Evolutionary conservation across 2,888 invertebrate species (phyloP).

Genomic region (Yponomeuta sedellus): DNA sequence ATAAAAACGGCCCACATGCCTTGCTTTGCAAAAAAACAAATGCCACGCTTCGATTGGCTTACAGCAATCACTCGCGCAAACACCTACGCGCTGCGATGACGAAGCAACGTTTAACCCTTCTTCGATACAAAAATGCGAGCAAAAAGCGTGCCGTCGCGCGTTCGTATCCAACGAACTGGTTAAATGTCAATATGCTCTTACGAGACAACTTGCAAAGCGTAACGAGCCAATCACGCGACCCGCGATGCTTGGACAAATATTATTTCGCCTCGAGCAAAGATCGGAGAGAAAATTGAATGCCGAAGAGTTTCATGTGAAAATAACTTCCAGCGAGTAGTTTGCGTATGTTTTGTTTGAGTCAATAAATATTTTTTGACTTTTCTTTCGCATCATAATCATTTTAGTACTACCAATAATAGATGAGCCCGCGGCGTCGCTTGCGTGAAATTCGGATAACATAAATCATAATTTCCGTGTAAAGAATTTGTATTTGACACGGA

Average conservation of each 20-base stretch:
- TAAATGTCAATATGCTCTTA: constrained; percentile 6
- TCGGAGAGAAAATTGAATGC: neutral
- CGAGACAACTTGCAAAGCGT: constrained; percentile 21
- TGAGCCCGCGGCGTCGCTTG: too few relatives aligned
- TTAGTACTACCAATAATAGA: too few relatives aligned
- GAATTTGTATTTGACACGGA: too few relatives aligned
- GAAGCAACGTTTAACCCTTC: neutral
- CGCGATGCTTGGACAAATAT: constrained; percentile 49
- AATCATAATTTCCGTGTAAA: too few relatives aligned
- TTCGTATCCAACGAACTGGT: constrained; percentile 9
- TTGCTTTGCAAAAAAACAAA: neutral
- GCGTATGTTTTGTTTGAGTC: neutral
- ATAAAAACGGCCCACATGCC: too few relatives aligned
- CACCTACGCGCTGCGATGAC: neutral
- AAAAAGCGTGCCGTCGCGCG: neutral
- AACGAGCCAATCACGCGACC: constrained; percentile 50
- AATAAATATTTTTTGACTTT: neutral
- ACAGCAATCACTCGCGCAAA: neutral
- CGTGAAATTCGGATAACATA: too few relatives aligned
- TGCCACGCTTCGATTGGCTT: neutral
- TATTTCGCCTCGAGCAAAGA: constrained; percentile 34
- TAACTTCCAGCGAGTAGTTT: neutral
- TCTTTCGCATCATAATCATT: too few relatives aligned
- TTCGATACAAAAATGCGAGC: neutral
- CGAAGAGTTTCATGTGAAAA: neutral